Base-by-base conservation (phyloP, 2,888 invertebrate genomes). In the Leucania comma region DNA sequence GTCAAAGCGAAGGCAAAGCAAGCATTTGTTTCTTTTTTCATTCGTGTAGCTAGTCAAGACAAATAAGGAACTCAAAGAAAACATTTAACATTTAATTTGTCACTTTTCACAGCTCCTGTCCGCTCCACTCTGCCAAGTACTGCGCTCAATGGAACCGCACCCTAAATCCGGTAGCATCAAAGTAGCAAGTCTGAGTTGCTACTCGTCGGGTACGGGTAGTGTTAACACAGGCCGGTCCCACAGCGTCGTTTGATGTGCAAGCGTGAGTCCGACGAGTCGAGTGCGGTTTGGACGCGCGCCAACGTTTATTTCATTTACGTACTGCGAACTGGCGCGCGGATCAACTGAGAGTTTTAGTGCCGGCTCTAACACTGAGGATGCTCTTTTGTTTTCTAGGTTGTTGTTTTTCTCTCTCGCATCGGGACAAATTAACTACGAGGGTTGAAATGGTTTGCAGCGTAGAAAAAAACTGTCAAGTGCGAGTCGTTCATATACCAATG, bases 261-360 rank as follows among this genome's bases (percentile, higher is more conserved):
- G 22, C 51, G 51, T 66, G 29, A 59, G 20, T 20, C 42, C 8
- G 22, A 35, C 46, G 46, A 32, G n/a, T 35, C n/a, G 14, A 24
- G 38, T 77, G 80, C 56, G 63, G 67, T 74, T 79, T 77, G 76
- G 75, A 51, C 20, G 54, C 22, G 20, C 5, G 62, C 75, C 76
- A 77, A 74, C 62, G 67, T 74, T 67, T 63, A 77, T 77, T 77
- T 80, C 51, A 80, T 63, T 78, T 53, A 74, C 48, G 32, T 71
- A 61, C 51, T 67, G 24, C 22, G n/a, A 67, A 63, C 10, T 67
- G 54, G 48, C 51, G 2, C 29, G 10, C 46, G 35, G 54, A 59
- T 64, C 42, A 62, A 32, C n/a, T 48, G 42, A 58, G 46, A 22
- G 48, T 53, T 54, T 63, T 48, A 32, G 24, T 24, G 3, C 8